Conservation (phyloP, 2,888 invertebrate genomes). For the Aelia acuminata region DNA sequence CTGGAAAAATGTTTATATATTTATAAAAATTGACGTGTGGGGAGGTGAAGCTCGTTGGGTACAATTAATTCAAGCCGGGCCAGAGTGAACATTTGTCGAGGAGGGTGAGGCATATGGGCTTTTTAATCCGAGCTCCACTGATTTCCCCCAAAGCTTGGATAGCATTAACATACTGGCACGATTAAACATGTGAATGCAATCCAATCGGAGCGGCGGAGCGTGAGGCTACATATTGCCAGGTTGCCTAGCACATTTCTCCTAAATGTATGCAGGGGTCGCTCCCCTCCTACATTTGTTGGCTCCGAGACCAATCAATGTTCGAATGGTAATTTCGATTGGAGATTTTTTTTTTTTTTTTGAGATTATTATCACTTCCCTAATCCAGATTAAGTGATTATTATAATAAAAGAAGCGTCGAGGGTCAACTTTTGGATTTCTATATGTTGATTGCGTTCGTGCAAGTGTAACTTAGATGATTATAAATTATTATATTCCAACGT, state of each 20-base stretch:
- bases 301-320: not conserved
- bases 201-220: not conserved
- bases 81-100: not conserved
- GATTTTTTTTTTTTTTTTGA: not conserved
- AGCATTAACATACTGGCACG: conserved; percentile 32
- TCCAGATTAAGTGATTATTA: not conserved
- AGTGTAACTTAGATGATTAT: not conserved
- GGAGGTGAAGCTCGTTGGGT: not conserved
- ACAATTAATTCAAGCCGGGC: not conserved
- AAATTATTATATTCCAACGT: too few species aligned
- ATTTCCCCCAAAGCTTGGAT: conserved; percentile 35
- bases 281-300: not conserved
- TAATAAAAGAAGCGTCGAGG: not conserved
- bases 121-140: conserved; percentile 28
- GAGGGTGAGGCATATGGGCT: conserved; percentile 22
- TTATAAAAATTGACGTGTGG: not conserved
- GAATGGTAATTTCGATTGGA: not conserved
- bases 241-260: conserved; percentile 23
- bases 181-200: conserved; percentile 35
- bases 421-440: not conserved
- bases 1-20: not conserved
- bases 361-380: not conserved
- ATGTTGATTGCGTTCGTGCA: not conserved
- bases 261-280: conserved; percentile 28
- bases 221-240: conserved; percentile 12